These are phyloP conservation scores for Leuciscus waleckii DNA, from an alignment of 2,797 vertebrate genomes.

Conservation along the genomic window DNA sequence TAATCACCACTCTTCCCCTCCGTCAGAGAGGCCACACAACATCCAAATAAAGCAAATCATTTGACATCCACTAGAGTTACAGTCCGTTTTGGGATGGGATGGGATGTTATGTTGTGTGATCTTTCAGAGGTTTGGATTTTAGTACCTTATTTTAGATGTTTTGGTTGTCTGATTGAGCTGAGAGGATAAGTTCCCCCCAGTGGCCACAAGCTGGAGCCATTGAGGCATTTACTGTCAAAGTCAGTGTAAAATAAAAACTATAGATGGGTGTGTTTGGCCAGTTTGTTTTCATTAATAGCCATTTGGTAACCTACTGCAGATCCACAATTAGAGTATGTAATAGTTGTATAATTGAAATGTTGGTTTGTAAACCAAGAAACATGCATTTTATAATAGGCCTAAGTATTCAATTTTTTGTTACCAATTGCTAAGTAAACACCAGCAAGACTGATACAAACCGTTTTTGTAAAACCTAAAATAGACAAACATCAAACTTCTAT, in stretches of 20 bases:
- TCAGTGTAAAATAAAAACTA: background rate
- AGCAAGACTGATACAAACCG: background rate
- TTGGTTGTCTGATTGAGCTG: background rate
- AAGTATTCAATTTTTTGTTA: background rate
- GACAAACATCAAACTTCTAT: too few relatives aligned
- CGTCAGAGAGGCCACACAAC: background rate
- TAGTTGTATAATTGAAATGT: background rate
- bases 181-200: background rate
- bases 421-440: background rate
- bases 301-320: background rate
- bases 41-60: background rate
- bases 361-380: background rate
- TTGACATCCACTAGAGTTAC: background rate
- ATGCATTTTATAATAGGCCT: too few relatives aligned
- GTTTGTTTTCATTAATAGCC: background rate
- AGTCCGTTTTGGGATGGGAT: background rate
- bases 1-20: constrained; percentile 40
- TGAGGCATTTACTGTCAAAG: constrained; percentile 36
- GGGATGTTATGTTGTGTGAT: background rate
- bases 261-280: too few relatives aligned
- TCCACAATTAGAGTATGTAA: background rate
- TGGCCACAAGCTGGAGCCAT: constrained; percentile 69
- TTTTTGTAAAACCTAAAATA: background rate
- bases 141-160: background rate
- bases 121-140: background rate